Evolutionary conservation across 2,113 vertebrate species (phyloP).

Genomic region (Struthio camelus): DNA sequence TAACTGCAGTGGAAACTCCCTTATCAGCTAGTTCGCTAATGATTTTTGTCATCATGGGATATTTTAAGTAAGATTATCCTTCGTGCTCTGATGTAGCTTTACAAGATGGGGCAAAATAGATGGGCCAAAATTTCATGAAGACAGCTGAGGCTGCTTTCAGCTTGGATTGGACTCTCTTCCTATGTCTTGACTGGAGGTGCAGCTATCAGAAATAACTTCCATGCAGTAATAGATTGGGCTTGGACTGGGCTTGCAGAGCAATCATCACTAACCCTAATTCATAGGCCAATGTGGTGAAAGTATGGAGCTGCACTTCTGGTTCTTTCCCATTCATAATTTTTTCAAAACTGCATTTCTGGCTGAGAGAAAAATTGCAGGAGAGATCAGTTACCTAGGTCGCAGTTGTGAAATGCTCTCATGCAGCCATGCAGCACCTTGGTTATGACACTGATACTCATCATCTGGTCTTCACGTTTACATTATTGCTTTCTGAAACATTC

Average conservation of each 20-base stretch:
- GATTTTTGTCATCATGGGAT: neutral
- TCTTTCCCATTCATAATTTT: neutral
- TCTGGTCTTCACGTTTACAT: neutral
- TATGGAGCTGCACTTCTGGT: neutral
- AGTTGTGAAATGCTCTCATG: neutral
- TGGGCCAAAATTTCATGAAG: neutral
- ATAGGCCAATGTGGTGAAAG: neutral
- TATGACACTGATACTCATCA: neutral
- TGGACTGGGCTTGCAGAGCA: neutral
- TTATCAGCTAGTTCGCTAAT: neutral
- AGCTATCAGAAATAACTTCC: neutral
- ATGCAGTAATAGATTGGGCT: neutral
- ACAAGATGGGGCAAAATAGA: neutral
- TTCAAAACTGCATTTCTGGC: neutral
- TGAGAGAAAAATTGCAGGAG: neutral
- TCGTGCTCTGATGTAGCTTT: neutral
- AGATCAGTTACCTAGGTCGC: neutral
- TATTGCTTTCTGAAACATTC: neutral
- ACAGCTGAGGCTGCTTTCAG: neutral
- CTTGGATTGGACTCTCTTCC: neutral
- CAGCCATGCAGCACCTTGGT: neutral
- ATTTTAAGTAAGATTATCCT: conserved; percentile 4
- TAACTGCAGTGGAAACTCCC: neutral
- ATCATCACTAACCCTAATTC: neutral
- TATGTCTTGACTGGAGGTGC: neutral